Base-by-base conservation (phyloP, 2,888 invertebrate species). In the Agriotes lineatus region DNA sequence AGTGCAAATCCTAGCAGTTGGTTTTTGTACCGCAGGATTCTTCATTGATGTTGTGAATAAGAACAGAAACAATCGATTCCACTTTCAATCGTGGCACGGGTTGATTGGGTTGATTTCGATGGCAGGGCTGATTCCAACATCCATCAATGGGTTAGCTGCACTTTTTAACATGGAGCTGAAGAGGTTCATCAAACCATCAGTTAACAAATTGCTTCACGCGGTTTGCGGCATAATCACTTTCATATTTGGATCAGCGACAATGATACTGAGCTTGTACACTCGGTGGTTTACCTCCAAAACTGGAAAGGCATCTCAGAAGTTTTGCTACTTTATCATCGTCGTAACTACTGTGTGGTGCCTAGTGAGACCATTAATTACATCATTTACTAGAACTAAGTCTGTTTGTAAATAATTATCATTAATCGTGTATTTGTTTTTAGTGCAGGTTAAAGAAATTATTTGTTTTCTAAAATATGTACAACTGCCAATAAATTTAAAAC, bases 201-300 rank as follows among this genome's bases (percentile, higher is more conserved):
- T 57, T 16, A 57, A 39, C 6, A 57, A 57, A 39, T 10, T 57
- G 6, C 20, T 57, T 19, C 57, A 57, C 19, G 22, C n/a, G 1
- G 9, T 57, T 12, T 35, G 57, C 20, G 57, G 57, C 16, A 20
- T 57, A 16, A 14, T 39, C 9, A 57, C 57, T 22, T 57, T 57
- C 19, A 14, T 35, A 6, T 6, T 57, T 1, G 57, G 57, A 2
- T 20, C 33, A 10, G 22, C 39, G 6, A 14, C 57, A 1, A 35
- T 57, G 20, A 20, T 57, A 7, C n/a, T 39, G 12, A 39, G 57
- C 20, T 22, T 57, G 10, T 57, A 35, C 19, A 37, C 20, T 16
- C 0, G 18, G 10, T 57, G 57, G 57, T 57, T 57, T 39, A 7
- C 9, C 12, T 0, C 0, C 1, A 37, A 16, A 20, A 19, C 57